A percentile compares a stretch with the other conserved stretches of the same genome.
Conservation (phyloP, 2,888 invertebrate species). For the Microplitis manilae region DNA sequence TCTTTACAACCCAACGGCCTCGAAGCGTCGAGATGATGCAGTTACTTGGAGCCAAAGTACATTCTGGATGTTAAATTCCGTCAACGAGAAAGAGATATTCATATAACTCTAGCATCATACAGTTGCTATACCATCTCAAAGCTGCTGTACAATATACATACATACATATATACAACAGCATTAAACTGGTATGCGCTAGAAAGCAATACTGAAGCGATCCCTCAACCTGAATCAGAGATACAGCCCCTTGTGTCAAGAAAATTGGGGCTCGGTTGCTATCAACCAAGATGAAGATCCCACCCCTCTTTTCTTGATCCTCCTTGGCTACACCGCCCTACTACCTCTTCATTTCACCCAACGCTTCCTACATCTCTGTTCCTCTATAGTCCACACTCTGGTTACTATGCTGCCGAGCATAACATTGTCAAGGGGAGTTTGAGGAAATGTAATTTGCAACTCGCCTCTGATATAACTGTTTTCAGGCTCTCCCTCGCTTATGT, state of each 20-base stretch:
- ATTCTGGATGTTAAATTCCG: constrained; percentile 5
- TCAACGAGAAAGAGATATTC: not conserved
- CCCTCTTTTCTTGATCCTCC: constrained; percentile 18
- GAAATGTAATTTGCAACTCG: constrained; percentile 52
- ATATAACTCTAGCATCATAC: not conserved
- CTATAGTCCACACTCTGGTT: not conserved
- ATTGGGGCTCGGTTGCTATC: constrained; percentile 52
- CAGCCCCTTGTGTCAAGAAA: constrained; percentile 44
- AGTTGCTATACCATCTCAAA: not conserved
- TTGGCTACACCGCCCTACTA: not conserved
- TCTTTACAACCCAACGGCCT: constrained; percentile 17
- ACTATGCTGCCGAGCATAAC: not conserved
- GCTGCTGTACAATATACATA: not conserved
- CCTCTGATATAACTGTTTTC: constrained; percentile 34
- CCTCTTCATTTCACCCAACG: not conserved
- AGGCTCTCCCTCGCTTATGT: constrained; percentile 35
- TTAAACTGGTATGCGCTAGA: constrained; percentile 4
- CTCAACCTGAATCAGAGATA: constrained; percentile 31
- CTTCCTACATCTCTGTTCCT: not conserved
- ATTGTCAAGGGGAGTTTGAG: constrained; percentile 36
- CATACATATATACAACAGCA: not conserved
- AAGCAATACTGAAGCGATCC: constrained; percentile 27
- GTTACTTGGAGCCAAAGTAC: not conserved
- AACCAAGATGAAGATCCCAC: constrained; percentile 12
- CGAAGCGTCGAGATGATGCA: constrained; percentile 20